These are phyloP conservation scores for Daubentonia madagascariensis DNA, from an alignment of 2,113 vertebrate species.

Conservation along the genomic window DNA sequence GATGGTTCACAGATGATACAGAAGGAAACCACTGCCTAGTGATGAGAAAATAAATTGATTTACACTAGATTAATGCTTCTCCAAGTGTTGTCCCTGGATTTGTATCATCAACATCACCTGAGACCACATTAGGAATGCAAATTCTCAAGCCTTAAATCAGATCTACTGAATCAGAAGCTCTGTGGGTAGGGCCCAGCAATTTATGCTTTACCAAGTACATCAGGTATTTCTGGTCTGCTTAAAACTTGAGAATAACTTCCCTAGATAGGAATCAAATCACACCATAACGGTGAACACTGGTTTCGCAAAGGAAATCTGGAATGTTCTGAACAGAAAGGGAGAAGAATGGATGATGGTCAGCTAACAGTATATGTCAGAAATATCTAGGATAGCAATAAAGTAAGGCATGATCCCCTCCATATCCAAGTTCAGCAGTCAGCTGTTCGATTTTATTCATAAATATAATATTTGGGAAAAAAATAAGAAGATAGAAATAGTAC, in stretches of 20 bases:
- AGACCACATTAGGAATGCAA: not conserved
- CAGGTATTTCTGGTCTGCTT: not conserved
- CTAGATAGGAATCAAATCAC: not conserved
- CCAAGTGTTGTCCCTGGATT: not conserved
- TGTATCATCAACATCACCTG: not conserved
- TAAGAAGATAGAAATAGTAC: not conserved
- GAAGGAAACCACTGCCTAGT: not conserved
- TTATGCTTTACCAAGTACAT: not conserved
- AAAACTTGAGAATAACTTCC: not conserved
- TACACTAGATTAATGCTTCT: not conserved
- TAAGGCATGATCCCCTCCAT: not conserved
- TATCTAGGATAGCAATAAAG: not conserved
- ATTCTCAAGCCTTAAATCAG: not conserved
- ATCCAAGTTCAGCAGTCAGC: not conserved
- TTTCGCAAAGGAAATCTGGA: not conserved
- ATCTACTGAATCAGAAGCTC: not conserved
- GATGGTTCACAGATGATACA: not conserved
- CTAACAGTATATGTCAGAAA: not conserved
- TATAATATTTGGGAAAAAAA: not conserved
- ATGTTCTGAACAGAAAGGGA: not conserved
- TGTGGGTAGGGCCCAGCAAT: accelerated
- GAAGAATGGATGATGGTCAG: not conserved
- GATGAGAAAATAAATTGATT: not conserved
- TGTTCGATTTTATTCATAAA: not conserved
- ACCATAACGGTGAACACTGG: not conserved